Percentiles rank a stretch among this genome's conserved stretches.
Conservation (phyloP, 2,113 vertebrate genomes). For the Hucho hucho region DNA sequence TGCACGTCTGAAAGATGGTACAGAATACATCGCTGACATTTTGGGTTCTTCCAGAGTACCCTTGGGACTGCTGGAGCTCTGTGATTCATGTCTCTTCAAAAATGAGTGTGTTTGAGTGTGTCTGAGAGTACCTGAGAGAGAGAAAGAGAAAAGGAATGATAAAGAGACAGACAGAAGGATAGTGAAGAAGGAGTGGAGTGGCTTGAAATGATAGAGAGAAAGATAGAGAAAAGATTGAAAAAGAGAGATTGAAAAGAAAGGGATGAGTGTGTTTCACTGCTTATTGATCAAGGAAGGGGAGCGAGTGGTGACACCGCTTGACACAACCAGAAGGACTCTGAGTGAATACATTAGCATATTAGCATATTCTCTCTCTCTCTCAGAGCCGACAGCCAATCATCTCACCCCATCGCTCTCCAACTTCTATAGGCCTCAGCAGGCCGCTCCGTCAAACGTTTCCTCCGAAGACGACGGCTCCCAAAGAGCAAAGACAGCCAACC, state of each 20-base stretch:
- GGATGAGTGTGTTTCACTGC: neutral
- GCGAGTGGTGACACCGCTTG: neutral
- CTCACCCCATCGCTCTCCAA: neutral
- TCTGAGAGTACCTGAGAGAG: neutral
- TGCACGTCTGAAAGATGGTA: too few species aligned
- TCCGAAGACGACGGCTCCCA: neutral
- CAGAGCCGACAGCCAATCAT: conserved; percentile 5
- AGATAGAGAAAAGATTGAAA: neutral
- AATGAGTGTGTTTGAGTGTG: neutral
- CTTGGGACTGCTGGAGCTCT: too few species aligned
- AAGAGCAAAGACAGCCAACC: neutral
- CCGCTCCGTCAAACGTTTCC: neutral
- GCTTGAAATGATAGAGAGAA: neutral
- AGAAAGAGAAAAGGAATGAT: neutral
- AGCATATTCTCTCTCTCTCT: too few species aligned
- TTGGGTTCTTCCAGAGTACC: too few species aligned
- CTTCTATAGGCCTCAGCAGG: neutral
- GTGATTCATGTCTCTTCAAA: neutral
- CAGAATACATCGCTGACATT: too few species aligned
- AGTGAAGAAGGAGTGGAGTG: neutral
- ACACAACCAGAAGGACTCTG: conserved; percentile 4
- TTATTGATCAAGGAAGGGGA: conserved; percentile 10
- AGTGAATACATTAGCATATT: conserved; percentile 1
- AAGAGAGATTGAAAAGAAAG: too few species aligned
- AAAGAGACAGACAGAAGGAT: neutral